phyloP scores from a whole-genome alignment of 2,113 vertebrate genomes.

The Planiliza haematocheilus region DNA sequence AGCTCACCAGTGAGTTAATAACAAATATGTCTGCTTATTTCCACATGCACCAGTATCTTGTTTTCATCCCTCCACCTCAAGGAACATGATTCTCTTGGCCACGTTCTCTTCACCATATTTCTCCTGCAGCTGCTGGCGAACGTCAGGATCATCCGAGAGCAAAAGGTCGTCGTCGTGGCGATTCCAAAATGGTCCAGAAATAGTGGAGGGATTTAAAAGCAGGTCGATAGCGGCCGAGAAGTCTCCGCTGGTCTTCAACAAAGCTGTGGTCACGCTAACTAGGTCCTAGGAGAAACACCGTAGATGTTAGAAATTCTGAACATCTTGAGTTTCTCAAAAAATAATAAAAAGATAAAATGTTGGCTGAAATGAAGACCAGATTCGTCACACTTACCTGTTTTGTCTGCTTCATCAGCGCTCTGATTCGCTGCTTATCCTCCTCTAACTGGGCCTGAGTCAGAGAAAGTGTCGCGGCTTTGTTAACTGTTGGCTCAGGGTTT shows the following conservation, averaged over 20 bases:
- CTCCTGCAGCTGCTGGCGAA: constrained; percentile 59
- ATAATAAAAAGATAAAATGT: not conserved
- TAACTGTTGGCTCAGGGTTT: not conserved
- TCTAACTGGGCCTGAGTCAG: constrained; percentile 71
- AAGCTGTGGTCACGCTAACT: constrained; percentile 87
- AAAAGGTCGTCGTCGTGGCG: constrained; percentile 70
- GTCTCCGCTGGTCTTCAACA: constrained; percentile 91
- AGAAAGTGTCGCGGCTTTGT: constrained; percentile 12
- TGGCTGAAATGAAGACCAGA: not conserved
- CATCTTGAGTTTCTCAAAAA: not conserved
- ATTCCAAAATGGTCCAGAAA: constrained; percentile 64
- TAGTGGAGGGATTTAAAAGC: constrained; percentile 62
- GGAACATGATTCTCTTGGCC: constrained; percentile 75
- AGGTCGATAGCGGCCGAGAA: constrained; percentile 81
- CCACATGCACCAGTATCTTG: no score
- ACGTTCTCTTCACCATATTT: constrained; percentile 75
- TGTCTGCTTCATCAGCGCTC: constrained; percentile 85
- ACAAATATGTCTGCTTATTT: not conserved
- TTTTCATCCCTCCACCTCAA: constrained; percentile 61
- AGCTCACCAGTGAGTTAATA: no score
- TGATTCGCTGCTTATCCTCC: constrained; percentile 77
- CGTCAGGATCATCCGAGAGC: constrained; percentile 36
- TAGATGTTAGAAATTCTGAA: constrained; percentile 2
- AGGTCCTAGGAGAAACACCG: constrained; percentile 76
- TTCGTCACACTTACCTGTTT: constrained; percentile 60